Evolutionary conservation across 53 echinoderm and acorn worm genomes (phyloP), one percentile per base, ranked within the genome.

Genomic region (Paracentrotus lividus): DNA sequence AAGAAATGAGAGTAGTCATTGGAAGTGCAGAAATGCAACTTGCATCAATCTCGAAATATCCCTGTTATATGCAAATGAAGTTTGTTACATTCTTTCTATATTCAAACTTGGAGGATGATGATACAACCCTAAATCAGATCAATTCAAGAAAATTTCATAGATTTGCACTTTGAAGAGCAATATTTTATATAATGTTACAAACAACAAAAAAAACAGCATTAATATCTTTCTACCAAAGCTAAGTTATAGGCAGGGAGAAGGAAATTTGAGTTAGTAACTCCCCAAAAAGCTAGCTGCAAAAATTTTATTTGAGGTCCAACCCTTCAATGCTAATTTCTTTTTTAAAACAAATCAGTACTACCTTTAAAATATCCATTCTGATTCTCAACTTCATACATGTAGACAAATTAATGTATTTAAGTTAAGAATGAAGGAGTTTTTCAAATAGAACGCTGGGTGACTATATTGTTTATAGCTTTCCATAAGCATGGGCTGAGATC

Each of bases 291-390:
- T 27, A 31, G 66, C 66, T 66, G 66, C 65, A 65, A 65, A 65
- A 5, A 9, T n/a, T 61, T n/a, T 34, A 69, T 3, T 69, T 34
- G 33, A 18, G 6, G 34, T 69, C 14, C 36, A 72, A 18, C 72
- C 27, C 18, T 38, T 40, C 16, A 34, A 26, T 26, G 7, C 15
- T 40, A 18, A 34, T 21, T 72, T 72, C 29, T 38, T 10, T 64
- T 9, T 64, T 29, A 64, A 64, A 72, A 4, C 36, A 38, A 40
- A 72, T 40, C 72, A 72, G 72, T 72, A 72, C 72, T 72, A 72
- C 72, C 72, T 21, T 18, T 64, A 64, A 29, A 18, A 40, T 38
- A 40, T 36, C 36, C 21, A 15, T 32, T 72, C 40, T 21, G 16
- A 15, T 38, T 72, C 72, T 72, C 40, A 36, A 72, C 40, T 20